These are phyloP conservation scores for Mactromeris polynyma DNA, from an alignment of 2,888 invertebrate species.

Conservation along the genomic window DNA sequence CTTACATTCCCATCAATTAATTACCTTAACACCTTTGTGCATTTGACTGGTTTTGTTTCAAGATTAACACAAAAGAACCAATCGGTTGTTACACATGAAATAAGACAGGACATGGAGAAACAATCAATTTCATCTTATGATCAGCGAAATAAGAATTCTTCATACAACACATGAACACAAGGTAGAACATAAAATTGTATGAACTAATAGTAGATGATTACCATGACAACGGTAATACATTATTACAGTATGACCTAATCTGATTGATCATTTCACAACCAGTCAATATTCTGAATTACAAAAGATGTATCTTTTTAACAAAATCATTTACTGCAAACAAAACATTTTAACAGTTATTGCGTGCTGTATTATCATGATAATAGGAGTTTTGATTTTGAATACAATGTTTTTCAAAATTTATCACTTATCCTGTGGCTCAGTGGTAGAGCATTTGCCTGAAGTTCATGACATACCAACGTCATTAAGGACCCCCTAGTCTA, in stretches of 20 bases:
- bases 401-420: no score
- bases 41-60: conserved; percentile 15
- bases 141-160: conserved; percentile 57
- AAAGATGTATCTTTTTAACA: background rate
- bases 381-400: no score
- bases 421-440: no score
- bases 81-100: conserved; percentile 63
- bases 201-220: background rate
- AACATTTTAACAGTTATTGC: background rate
- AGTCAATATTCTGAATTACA: background rate
- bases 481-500: no score
- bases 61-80: conserved; percentile 45
- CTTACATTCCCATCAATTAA: conserved; percentile 43
- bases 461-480: no score
- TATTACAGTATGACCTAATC: background rate
- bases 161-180: background rate
- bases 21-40: conserved; percentile 56
- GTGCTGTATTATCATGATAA: background rate
- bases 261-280: background rate
- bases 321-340: background rate
- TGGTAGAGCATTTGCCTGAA: no score
- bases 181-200: background rate
- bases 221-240: background rate
- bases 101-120: conserved; percentile 19
- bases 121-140: conserved; percentile 66